phyloP scores from a whole-genome alignment of 2,888 invertebrate species.

The Caenorhabditis doughertyi region DNA sequence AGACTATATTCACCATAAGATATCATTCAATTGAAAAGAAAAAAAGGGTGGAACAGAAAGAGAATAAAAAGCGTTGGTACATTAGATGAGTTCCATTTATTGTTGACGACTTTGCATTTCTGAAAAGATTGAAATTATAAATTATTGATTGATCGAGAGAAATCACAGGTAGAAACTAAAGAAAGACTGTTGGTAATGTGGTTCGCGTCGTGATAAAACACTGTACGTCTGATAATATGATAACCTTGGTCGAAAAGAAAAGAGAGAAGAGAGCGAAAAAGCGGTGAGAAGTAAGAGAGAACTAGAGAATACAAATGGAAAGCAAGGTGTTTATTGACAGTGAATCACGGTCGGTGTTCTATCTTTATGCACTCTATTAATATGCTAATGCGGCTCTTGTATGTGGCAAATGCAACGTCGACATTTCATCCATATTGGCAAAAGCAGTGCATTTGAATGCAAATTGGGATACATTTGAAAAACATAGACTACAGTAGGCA shows the following conservation, averaged over 20 bases:
- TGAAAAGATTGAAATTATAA: constrained; percentile 20
- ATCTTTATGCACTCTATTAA: constrained; percentile 2
- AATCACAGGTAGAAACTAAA: background rate
- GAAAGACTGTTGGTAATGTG: constrained; percentile 1
- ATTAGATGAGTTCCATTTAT: background rate
- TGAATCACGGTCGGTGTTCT: background rate
- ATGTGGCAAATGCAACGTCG: background rate
- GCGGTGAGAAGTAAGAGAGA: background rate
- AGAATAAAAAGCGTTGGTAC: background rate
- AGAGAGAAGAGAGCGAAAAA: constrained; percentile 2
- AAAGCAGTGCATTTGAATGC: background rate
- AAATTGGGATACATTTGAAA: no score
- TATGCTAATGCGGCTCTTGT: background rate
- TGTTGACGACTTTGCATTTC: background rate
- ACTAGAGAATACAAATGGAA: background rate
- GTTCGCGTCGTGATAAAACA: constrained; percentile 14
- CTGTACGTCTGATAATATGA: constrained; percentile 34
- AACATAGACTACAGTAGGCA: no score
- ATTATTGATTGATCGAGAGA: constrained; percentile 2
- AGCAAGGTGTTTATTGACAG: background rate
- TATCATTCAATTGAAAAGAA: background rate
- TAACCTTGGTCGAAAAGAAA: constrained; percentile 7
- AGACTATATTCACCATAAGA: background rate
- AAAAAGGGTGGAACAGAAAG: background rate
- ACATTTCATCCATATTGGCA: constrained; percentile 2